A percentile compares a stretch with the other conserved stretches of the same genome.
phyloP scores from a whole-genome alignment of 2,113 vertebrate species.

The Gadus chalcogrammus region DNA sequence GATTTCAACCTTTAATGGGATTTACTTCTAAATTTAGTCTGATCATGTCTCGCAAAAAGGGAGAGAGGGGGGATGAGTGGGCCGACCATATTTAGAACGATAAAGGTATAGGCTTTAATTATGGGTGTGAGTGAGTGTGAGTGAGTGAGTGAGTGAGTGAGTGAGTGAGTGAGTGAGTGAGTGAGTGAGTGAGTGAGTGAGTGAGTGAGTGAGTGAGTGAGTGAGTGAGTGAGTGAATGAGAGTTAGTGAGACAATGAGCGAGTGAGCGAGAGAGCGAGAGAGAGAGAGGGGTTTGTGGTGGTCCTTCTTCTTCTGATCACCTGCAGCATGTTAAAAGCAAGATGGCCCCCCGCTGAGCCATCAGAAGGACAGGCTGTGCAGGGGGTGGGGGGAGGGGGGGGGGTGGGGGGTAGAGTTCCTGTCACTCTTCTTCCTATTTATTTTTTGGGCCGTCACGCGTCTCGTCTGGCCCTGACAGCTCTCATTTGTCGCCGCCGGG shows the following conservation, averaged over 20 bases:
- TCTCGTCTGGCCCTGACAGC: constrained; percentile 61
- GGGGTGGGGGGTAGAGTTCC: constrained; percentile 70
- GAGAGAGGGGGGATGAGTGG: constrained; percentile 4
- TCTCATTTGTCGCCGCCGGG: constrained; percentile 69
- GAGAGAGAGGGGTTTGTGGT: too few relatives aligned
- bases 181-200: too few relatives aligned
- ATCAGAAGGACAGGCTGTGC: neutral
- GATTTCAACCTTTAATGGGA: constrained; percentile 65
- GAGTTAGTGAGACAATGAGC: too few relatives aligned
- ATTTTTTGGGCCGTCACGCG: constrained; percentile 18
- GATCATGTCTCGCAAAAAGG: constrained; percentile 46
- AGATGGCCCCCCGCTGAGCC: constrained; percentile 60
- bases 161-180: too few relatives aligned
- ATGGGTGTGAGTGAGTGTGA: too few relatives aligned
- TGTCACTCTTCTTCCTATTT: constrained; percentile 57
- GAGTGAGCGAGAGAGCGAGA: too few relatives aligned
- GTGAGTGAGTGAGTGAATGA: too few relatives aligned
- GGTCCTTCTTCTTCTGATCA: constrained; percentile 32
- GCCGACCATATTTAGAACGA: constrained; percentile 45
- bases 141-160: too few relatives aligned
- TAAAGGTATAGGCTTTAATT: too few relatives aligned
- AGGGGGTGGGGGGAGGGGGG: constrained; percentile 31
- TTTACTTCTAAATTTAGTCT: constrained; percentile 72
- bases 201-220: too few relatives aligned
- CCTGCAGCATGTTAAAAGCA: constrained; percentile 54